Evolutionary conservation across 2,888 invertebrate species (phyloP).

Genomic region (Eupithecia pulchellata): DNA sequence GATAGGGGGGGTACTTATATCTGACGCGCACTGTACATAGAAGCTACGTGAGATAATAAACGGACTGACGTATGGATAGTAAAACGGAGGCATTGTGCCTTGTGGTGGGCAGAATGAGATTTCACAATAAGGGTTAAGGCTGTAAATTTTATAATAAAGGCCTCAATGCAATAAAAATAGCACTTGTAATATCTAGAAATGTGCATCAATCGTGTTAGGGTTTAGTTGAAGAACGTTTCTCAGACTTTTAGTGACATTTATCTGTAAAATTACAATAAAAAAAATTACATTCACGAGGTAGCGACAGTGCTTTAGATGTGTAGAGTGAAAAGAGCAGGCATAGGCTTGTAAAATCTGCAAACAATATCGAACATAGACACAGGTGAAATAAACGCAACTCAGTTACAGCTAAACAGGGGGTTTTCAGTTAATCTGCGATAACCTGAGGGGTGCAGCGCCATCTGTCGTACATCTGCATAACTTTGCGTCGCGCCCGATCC

Average conservation of each 20-base stretch:
- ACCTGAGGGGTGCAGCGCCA: slow-evolving; percentile 71
- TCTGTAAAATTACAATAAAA: too few species aligned
- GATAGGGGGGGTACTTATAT: too few species aligned
- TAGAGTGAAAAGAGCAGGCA: too few species aligned
- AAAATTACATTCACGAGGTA: too few species aligned
- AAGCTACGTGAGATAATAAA: slow-evolving; percentile 42
- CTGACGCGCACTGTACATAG: too few species aligned
- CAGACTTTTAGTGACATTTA: too few species aligned
- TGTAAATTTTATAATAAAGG: background rate
- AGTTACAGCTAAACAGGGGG: slow-evolving; percentile 58
- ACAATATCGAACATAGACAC: slow-evolving; percentile 38
- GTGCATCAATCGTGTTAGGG: background rate
- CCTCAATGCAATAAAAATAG: background rate
- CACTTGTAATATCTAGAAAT: background rate
- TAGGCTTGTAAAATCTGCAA: background rate
- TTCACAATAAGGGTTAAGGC: slow-evolving; percentile 1
- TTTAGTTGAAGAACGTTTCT: too few species aligned
- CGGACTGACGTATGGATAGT: slow-evolving; percentile 36
- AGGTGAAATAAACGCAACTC: slow-evolving; percentile 58
- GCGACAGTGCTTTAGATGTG: too few species aligned
- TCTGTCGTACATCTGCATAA: slow-evolving; percentile 80
- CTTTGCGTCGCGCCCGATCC: slow-evolving; percentile 67
- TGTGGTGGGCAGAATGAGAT: background rate
- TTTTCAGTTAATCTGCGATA: slow-evolving; percentile 78
- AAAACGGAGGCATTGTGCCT: slow-evolving; percentile 11